Base-by-base conservation (phyloP, 2,113 vertebrate genomes). In the Oryzias celebensis region DNA sequence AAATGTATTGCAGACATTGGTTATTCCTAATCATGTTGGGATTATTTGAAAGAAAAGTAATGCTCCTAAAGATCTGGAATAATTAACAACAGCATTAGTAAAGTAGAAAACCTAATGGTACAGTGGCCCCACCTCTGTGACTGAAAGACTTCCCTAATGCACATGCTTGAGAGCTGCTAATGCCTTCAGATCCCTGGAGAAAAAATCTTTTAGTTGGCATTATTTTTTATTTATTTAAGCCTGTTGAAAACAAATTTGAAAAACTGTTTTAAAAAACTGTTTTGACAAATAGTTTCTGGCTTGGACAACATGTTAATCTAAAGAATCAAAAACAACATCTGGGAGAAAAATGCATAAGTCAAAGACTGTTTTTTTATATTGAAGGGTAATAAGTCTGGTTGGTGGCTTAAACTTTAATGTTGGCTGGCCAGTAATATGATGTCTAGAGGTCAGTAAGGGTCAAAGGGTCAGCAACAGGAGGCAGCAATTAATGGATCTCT, bases 401-500 rank as follows among this genome's bases (percentile, higher is more conserved):
- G 52, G 58, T 44, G 51, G 24, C 57, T 73, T 58, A 45, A 60
- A 67, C 58, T 78, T 65, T 17, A 22, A 60, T 58, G 48, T 20
- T 47, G 48, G 50, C 52, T 45, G 65, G 52, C 71, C 58, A 62
- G 88, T 90, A 92, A 90, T 85, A 85, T 89, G 89, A 92, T 92
- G 89, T 92, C 85, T 71, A 63, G 71, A 75, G 92, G 90, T 93
- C 89, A 90, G 62, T 44, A 15, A 50, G 57, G 87, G 90, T 88
- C 88, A 90, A 65, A 63, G 73, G 90, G 87, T 92, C 91, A 91
- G 74, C 49, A 56, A 86, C 86, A 89, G 87, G 85, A 89, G 76
- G 81, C 90, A 87, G 22, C 73, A 80, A 91, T 92, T 92, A 92
- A 92, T 91, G 90, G 90, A 90, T 85, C 89, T 86, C 88, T 87